Evolutionary conservation across 2,888 invertebrate genomes (phyloP).

Genomic region (Tortrix viridana): DNA sequence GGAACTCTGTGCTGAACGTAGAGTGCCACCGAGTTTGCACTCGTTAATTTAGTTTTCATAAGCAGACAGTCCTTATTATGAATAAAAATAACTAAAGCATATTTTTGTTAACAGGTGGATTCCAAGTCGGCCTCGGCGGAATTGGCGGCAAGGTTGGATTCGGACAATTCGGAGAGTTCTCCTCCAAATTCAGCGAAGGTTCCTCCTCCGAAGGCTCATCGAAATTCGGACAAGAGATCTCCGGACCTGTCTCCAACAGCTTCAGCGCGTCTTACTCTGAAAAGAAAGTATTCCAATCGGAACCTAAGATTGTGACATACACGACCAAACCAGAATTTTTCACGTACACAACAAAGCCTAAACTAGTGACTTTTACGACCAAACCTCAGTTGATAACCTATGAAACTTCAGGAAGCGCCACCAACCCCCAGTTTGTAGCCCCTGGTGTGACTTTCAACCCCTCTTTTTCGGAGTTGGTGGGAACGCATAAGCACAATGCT

Average conservation of each 20-base stretch:
- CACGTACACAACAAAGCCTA: constrained; percentile 59
- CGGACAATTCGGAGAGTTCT: constrained; percentile 39
- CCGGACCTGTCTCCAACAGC: constrained; percentile 64
- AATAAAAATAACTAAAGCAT: too few relatives aligned
- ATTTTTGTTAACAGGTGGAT: constrained; percentile 16
- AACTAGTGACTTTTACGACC: constrained; percentile 53
- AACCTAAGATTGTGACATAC: constrained; percentile 64
- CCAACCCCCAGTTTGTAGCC: constrained; percentile 70
- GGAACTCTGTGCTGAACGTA: too few relatives aligned
- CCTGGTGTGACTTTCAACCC: constrained; percentile 68
- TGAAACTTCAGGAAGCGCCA: constrained; percentile 72
- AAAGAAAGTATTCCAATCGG: constrained; percentile 69
- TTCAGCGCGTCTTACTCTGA: constrained; percentile 68
- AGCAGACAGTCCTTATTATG: too few relatives aligned
- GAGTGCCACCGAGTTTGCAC: too few relatives aligned
- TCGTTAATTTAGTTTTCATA: too few relatives aligned
- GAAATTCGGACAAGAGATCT: constrained; percentile 55
- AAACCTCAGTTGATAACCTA: constrained; percentile 66
- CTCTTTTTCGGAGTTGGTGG: constrained; percentile 61
- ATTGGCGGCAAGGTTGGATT: constrained; percentile 19
- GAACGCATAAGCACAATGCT: constrained; percentile 63
- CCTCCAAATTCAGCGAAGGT: constrained; percentile 50
- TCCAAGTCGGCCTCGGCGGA: constrained; percentile 22
- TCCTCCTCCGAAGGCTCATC: constrained; percentile 43
- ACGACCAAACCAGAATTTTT: constrained; percentile 64